These are phyloP conservation scores for Lepilemur ruficaudatus DNA, from an alignment of 2,797 vertebrate species.

Conservation along the genomic window DNA sequence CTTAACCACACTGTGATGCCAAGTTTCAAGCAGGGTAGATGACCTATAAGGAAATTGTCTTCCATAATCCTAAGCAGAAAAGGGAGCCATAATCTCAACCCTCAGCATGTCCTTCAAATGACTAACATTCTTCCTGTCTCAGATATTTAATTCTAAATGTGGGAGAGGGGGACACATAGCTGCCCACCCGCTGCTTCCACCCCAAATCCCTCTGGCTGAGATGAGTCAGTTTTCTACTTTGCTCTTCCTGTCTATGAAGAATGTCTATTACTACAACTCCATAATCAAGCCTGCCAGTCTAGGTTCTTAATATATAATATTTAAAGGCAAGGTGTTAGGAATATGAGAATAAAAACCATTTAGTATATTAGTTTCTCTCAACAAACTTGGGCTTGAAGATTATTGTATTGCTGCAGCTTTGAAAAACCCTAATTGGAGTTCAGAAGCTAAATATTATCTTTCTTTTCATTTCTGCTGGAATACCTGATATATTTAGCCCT, in stretches of 20 bases:
- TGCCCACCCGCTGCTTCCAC: background rate
- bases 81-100: background rate
- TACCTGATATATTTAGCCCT: background rate
- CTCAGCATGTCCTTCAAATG: background rate
- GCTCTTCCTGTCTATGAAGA: background rate
- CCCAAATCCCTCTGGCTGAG: background rate
- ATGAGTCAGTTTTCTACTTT: background rate
- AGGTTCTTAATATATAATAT: background rate
- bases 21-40: background rate
- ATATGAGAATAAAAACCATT: background rate
- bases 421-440: background rate
- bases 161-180: background rate
- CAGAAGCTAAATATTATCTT: background rate
- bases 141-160: background rate
- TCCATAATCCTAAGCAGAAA: background rate
- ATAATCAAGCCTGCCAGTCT: background rate
- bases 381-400: background rate
- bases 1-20: background rate
- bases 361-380: background rate
- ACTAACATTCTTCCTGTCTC: background rate
- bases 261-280: background rate
- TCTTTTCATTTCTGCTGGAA: background rate
- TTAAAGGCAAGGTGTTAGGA: background rate
- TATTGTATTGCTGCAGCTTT: background rate
- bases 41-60: background rate